Base-by-base conservation (phyloP, 2,113 vertebrate genomes). In the Ptychochromis oligacanthus region DNA sequence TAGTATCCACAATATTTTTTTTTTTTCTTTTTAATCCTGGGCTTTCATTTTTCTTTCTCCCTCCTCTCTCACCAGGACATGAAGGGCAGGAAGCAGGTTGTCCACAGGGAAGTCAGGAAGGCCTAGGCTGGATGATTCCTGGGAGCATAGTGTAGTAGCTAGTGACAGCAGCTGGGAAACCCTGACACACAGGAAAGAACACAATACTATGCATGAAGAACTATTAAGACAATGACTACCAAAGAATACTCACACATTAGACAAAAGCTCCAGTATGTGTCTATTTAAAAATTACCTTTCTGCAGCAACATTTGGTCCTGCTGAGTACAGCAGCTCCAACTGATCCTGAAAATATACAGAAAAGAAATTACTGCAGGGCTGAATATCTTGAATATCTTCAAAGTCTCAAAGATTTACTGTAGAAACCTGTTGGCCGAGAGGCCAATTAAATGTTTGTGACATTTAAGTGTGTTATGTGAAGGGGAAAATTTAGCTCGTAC, bases 51-150 rank as follows among this genome's bases (percentile, higher is more conserved):
- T 24, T 14, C 6, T 14, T 24, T 72, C 15, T 46, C 10, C 0
- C 6, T 57, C 22, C 28, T 14, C 17, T 70, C 96, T 93, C 96
- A 99, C 98, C 96, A 99, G 92, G 87, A 99, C 93, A 78, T 94
- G 94, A 91, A 99, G 89, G 43, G 96, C 97, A 81, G 96, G 94
- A 3, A 96, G 93, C 79, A 99, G 94, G 89, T 95, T 98, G 93
- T 99, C 98, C 93, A 98, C 92, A 79, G 98, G 98, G 92, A 99
- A 99, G 95, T 99, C 97, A 74, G 98, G 98, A 78, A 99, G 96
- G 79, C 97, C 97, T 76, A 99, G 56, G 22, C 87, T 90, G 79
- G 97, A 95, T 8, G 98, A 99, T 93, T 99, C 98, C 95, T 98
- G 97, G 54, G 98, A 98, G 93, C 98, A 98, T 49, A 99, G 96